Evolutionary conservation across 2,113 vertebrate species (phyloP), one percentile per base, ranked within the genome.

Genomic region (Ardeotis arabs): DNA sequence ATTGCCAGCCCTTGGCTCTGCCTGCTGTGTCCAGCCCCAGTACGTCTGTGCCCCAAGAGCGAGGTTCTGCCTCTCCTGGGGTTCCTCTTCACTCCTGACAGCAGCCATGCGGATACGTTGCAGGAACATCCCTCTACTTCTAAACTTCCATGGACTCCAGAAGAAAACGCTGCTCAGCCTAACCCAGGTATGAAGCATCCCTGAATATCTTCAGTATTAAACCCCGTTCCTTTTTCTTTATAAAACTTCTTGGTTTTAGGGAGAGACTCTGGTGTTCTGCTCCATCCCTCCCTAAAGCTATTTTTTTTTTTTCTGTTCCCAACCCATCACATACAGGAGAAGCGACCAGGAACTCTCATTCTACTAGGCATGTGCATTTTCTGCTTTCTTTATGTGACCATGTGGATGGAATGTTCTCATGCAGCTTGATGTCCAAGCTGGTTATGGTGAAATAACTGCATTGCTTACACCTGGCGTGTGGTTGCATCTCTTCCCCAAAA

Each of bases 41-140:
- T 11, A 27, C 39, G 52, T n/a, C 35, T 21, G 44, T 35, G 5
- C 16, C 7, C 35, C 18, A 33, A 4, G 23, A 59, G 10, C 3
- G 44, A 47, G 59, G 28, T 7, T 3, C 18, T 27, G 24, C 16
- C 29, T 59, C 53, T 7, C 13, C 35, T 24, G 6, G 10, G 8
- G 16, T n/a, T 25, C 24, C 10, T 28, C 49, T 49, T 33, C 28
- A 47, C 49, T 44, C 37, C 23, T 41, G 20, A 21, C 10, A 17
- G 53, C 7, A 50, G 53, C 44, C 53, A n/a, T 1, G 21, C 2
- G 5, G 73, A 25, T 24, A 15, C 0, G 1, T 44, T 35, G 37
- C 35, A 52, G 45, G 29, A 68, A 77, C 0, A 1, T 19, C 29
- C 24, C 24, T 80, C 44, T 49, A 16, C 10, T 25, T 80, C 41